Evolutionary conservation across 1,140 invertebrate species (phyloP), one percentile per base, ranked within the genome.

Genomic region (Holcopasites calliopsidis): DNA sequence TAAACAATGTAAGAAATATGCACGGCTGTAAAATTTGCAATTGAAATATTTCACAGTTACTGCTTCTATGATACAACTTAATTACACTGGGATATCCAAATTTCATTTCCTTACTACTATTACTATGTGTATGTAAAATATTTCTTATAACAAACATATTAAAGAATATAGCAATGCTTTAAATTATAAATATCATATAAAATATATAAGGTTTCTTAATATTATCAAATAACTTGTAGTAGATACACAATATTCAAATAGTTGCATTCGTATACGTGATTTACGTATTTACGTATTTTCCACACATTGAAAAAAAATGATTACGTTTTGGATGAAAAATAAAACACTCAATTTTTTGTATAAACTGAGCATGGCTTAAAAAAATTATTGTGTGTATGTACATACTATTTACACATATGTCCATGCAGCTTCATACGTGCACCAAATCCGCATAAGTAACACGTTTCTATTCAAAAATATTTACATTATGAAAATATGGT

Each of bases 161-260:
- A 68, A 40, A 65, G 40, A 49, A 66, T 68, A 49, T 57, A 55
- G 6, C 28, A 23, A 21, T 26, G 31, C 68, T 42, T 44, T 13
- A 62, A 68, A 49, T 23, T 28, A 69, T n/a, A 58, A 74, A 74
- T 74, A 72, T 65, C n/a, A 70, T 55, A 42, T 58, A 60, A 70
- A 44, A 70, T 58, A 72, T 40, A 23, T 52, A 72, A 49, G 44
- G 28, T 31, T 52, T 40, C 35, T 40, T 62, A 38, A 21, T 3
- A 26, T 8, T 26, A 71, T 31, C 11, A 71, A 40, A 38, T 33
- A 0, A 16, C 16, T n/a, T n/a, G n/a, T n/a, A n/a, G n/a, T n/a
- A n/a, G 16, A 57, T 26, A 18, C 31, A 28, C 11, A 58, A n/a
- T 47, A 49, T 49, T 28, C 18, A 16, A 21, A 11, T 28, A 61